Percentiles rank a stretch among this genome's conserved stretches.
Evolutionary conservation across 1,140 invertebrate species (phyloP).

Genomic region (Hycleus cichorii): DNA sequence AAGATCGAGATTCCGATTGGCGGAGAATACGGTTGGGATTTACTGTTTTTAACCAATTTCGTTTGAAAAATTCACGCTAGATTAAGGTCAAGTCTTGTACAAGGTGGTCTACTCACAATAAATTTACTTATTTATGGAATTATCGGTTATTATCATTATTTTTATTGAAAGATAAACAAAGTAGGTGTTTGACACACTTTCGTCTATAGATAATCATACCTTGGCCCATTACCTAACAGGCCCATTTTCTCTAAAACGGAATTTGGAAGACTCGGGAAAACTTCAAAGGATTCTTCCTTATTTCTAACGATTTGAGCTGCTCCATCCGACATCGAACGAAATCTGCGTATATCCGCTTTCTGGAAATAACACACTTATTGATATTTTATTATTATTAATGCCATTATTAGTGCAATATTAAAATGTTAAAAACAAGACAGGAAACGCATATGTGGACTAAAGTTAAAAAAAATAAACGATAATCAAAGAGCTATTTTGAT

Average conservation of each 20-base stretch:
- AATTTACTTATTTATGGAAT: too few relatives aligned
- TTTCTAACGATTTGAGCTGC: conserved; percentile 12
- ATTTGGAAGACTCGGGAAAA: conserved; percentile 35
- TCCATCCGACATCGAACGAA: conserved; percentile 34
- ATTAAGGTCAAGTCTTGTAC: neutral
- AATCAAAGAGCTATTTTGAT: too few relatives aligned
- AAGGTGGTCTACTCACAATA: neutral
- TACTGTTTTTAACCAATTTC: too few relatives aligned
- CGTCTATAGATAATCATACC: conserved; percentile 10
- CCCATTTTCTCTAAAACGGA: conserved; percentile 35
- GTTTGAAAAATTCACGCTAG: neutral
- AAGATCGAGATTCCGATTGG: neutral
- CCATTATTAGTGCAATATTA: too few relatives aligned
- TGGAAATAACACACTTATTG: conserved; percentile 12
- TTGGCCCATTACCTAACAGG: conserved; percentile 25
- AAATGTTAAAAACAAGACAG: too few relatives aligned
- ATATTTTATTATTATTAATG: neutral
- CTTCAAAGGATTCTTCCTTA: conserved; percentile 20
- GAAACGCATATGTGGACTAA: too few relatives aligned
- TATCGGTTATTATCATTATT: neutral
- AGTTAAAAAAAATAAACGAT: too few relatives aligned
- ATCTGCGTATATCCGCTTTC: conserved; percentile 21
- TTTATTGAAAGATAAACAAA: neutral
- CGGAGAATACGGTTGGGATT: too few relatives aligned
- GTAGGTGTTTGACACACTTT: neutral